A percentile compares a stretch with the other conserved stretches of the same genome.
These are phyloP conservation scores for Cherax quadricarinatus DNA, from an alignment of 1,140 invertebrate genomes.

Conservation along the genomic window DNA sequence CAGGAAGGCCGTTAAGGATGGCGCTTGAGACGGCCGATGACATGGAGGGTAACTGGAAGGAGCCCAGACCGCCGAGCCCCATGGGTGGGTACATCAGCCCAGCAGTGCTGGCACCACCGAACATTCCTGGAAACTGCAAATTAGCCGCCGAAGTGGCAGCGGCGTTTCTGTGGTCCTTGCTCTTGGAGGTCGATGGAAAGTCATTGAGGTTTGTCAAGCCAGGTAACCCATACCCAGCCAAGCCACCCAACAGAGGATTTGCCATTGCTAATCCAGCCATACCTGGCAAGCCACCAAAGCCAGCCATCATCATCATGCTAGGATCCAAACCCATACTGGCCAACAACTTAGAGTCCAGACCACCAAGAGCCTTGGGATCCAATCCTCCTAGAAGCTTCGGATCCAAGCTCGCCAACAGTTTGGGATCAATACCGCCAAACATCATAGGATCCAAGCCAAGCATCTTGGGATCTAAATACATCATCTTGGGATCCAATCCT, in stretches of 20 bases:
- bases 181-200: constrained; percentile 64
- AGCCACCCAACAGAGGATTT: constrained; percentile 70
- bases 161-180: constrained; percentile 63
- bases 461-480: constrained; percentile 72
- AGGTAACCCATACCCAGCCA: constrained; percentile 67
- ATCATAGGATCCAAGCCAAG: constrained; percentile 73
- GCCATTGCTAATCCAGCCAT: constrained; percentile 69
- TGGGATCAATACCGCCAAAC: constrained; percentile 57
- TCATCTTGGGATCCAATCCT: constrained; percentile 68
- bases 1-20: constrained; percentile 69
- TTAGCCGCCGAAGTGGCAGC: constrained; percentile 54
- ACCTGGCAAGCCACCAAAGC: constrained; percentile 71
- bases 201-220: constrained; percentile 46
- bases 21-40: constrained; percentile 49
- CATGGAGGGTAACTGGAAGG: constrained; percentile 68
- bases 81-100: constrained; percentile 73
- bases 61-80: constrained; percentile 67
- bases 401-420: constrained; percentile 66
- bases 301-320: constrained; percentile 73
- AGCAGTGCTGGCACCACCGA: constrained; percentile 64
- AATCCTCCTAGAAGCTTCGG: constrained; percentile 61
- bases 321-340: constrained; percentile 71
- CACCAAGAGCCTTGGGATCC: constrained; percentile 61
- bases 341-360: constrained; percentile 74
- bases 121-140: constrained; percentile 67